These are phyloP conservation scores for Babylonia areolata DNA, from an alignment of 1,140 invertebrate species.

Conservation along the genomic window DNA sequence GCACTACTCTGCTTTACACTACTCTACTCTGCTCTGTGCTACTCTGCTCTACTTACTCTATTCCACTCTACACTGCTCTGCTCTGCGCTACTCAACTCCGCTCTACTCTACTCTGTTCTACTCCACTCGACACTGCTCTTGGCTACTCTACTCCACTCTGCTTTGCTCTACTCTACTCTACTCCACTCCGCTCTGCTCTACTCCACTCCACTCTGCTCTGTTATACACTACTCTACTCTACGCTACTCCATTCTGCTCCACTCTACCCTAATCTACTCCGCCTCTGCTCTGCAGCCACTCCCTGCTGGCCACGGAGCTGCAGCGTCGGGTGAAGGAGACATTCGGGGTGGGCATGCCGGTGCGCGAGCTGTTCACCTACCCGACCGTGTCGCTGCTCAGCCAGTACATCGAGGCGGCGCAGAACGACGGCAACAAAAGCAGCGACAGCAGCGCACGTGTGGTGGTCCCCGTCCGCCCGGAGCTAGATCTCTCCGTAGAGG, in stretches of 20 bases:
- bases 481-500: slow-evolving; percentile 72
- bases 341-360: slow-evolving; percentile 72
- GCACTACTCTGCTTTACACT: not conserved
- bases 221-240: not conserved
- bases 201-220: not conserved
- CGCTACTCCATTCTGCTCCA: not conserved
- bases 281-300: slow-evolving; percentile 74
- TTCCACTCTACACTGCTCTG: not conserved
- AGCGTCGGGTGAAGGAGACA: slow-evolving; percentile 72
- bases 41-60: not conserved
- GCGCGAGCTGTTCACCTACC: slow-evolving; percentile 73
- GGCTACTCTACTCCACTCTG: not conserved
- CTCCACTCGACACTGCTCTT: not conserved
- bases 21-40: not conserved
- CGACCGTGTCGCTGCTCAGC: slow-evolving; percentile 73
- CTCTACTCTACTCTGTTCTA: not conserved
- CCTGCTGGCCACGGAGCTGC: slow-evolving; percentile 76
- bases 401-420: slow-evolving; percentile 69
- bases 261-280: not conserved
- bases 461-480: slow-evolving; percentile 42
- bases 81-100: not conserved
- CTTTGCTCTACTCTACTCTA: not conserved
- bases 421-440: slow-evolving; percentile 28
- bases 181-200: not conserved
- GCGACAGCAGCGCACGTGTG: not conserved